Evolutionary conservation across 1,140 invertebrate genomes (phyloP), one percentile per base, ranked within the genome.

Genomic region (Papilio polytes): DNA sequence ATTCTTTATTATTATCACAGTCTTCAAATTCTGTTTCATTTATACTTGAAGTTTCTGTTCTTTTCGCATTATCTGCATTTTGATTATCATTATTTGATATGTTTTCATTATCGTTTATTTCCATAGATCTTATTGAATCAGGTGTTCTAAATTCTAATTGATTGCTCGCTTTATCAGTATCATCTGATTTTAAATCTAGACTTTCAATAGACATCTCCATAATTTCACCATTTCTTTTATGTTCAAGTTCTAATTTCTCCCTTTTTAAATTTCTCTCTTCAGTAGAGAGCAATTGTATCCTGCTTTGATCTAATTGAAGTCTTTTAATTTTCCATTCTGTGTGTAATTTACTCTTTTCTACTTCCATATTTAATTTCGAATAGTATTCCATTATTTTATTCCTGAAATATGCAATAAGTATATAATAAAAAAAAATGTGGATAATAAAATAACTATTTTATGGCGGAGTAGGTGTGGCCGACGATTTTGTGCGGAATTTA

Each of bases 301-400:
- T 92, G 85, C 95, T 93, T 72, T 96, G 95, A 80, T 96, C 96
- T 51, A 96, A 86, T 82, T 95, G 95, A 88, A 96, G 94, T 72
- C 96, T 92, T 90, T 95, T 95, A n/a, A 95, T 95, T 84, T 96
- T 96, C 96, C 96, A 96, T 80, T 95, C 94, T 0, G 95, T 95
- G 82, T 95, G 95, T 20, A 95, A 85, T 76, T 95, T 94, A 74
- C 95, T 94, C 83, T 94, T 96, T 84, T 96, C 95, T 2, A 96
- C 94, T 86, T 96, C 96, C 82, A 91, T 92, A 4, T 95, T 95
- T 48, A 96, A 89, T 82, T 96, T 96, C 13, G 95, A 95, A 76
- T 96, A 96, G 86, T 96, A 96, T 82, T 95, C 95, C 84, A 95
- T 89, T 74, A 95, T 94, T 86, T 95, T 95, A 80, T 91, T 94